Base-by-base conservation (phyloP, 2,113 vertebrate genomes). In the Dipodomys stephensi region DNA sequence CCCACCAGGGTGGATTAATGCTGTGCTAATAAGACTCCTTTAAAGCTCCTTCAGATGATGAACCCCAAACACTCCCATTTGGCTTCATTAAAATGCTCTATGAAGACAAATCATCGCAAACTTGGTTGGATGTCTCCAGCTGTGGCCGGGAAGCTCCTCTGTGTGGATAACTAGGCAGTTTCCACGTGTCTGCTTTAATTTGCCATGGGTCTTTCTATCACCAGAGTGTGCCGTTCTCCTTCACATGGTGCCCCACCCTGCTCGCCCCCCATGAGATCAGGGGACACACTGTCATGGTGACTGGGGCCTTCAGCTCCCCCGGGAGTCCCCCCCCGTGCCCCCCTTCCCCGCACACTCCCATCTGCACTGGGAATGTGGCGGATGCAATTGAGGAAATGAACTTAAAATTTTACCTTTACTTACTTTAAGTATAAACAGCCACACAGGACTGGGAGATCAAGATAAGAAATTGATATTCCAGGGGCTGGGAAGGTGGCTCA, bases 201-300 rank as follows among this genome's bases (percentile, higher is more conserved):
- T 46, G 16, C 0, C 65, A 9, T 22, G 1, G 3, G 1, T 8
- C 44, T 68, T 27, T 11, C 4, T 1, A 30, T 28, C 6, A 2
- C 11, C 18, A 11, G n/a, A 15, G 19, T 2, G 9, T 10, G 18
- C 30, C 60, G 20, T 6, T 1, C 10, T 57, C 12, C 27, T 65
- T 27, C 8, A 10, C 4, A 7, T 2, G 13, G 11, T 1, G 5
- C 4, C 28, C 11, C 20, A 2, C 2, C 1, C 28, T 6, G 39
- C 53, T 16, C 44, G 13, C 22, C n/a, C 13, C 19, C 49, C 4
- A 1, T 22, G 62, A 35, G 77, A 13, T 15, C 30, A 23, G 2
- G 4, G 22, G 20, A 1, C 3, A 0, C 1, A n/a, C 68, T 1
- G 3, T 11, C 9, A 10, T 0, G 1, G 0, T 0, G 32, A 1